Conservation (phyloP, 1,140 invertebrate species). For the Pseudomyrmex dendroicus region DNA sequence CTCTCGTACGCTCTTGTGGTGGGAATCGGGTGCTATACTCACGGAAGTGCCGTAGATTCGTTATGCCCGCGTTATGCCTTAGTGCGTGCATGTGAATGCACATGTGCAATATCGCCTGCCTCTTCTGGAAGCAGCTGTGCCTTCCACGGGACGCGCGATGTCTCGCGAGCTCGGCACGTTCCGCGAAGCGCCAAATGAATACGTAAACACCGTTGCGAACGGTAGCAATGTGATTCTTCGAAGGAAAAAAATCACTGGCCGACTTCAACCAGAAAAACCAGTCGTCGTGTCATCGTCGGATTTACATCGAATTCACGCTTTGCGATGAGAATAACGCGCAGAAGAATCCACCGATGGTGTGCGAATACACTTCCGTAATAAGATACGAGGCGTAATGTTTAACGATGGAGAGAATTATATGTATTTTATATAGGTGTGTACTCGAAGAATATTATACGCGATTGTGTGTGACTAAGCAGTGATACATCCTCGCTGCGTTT, state of each 20-base stretch:
- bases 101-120: background rate
- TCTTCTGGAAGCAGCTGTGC: conserved; percentile 39
- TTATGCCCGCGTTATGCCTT: conserved; percentile 55
- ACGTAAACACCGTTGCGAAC: conserved; percentile 1
- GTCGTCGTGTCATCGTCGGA: background rate
- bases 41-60: conserved; percentile 63
- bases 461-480: conserved; percentile 1
- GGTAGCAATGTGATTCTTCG: background rate
- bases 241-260: background rate
- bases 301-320: background rate
- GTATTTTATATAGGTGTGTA: background rate
- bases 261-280: conserved; percentile 5
- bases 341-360: background rate
- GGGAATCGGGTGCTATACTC: conserved; percentile 64
- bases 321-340: background rate
- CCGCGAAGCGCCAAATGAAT: conserved; percentile 25
- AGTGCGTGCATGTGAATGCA: conserved; percentile 37
- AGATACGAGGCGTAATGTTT: background rate
- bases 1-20: conserved; percentile 66
- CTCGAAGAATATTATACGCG: background rate
- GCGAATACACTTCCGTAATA: background rate
- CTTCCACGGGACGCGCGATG: background rate
- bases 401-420: background rate
- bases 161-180: conserved; percentile 32
- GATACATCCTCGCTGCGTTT: conserved; percentile 9